Evolutionary conservation across 2,113 vertebrate genomes (phyloP), one percentile per base, ranked within the genome.

Genomic region (Gymnogyps californianus): DNA sequence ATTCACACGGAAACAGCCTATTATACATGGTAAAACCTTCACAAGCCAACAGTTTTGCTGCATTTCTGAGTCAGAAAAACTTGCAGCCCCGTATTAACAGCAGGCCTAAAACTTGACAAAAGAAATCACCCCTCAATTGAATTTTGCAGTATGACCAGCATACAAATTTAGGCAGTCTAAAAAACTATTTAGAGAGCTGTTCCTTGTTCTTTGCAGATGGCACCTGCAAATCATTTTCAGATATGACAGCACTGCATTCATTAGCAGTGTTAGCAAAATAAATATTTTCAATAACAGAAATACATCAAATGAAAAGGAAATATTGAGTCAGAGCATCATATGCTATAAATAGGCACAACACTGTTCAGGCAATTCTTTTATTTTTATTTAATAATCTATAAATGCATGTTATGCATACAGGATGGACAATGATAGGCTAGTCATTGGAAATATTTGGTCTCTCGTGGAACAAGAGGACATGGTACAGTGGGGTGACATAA

Each of bases 181-280:
- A 44, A 87, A 90, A 81, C 75, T 86, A 38, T 65, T 93, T 83
- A 89, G 31, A 95, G 75, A 79, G 42, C 61, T 78, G n/a, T 38
- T 95, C 9, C 32, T 77, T 57, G 66, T 83, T 82, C 72, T 74
- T 91, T 79, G 67, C 71, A 91, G 79, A 79, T 82, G 76, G 75
- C 24, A 13, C 4, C 38, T 82, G 74, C 58, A 94, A 87, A 49
- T 59, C 3, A 0, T 36, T 55, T 70, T 66, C 70, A 93, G 58
- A 75, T 77, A 44, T 26, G 40, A 58, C 40, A 93, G 54, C 58
- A 87, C 42, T 24, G 49, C 31, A 75, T 58, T 90, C 84, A 81
- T 96, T 95, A 95, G 38, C 5, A 9, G 10, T 69, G 42, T 75
- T 64, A 95, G 61, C 49, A 91, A 96, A 87, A 92, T 51, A 96